Base-by-base conservation (phyloP, 30 jellyfish, hydroid and myxozoan species). In the Chrysaora quinquecirrha region DNA sequence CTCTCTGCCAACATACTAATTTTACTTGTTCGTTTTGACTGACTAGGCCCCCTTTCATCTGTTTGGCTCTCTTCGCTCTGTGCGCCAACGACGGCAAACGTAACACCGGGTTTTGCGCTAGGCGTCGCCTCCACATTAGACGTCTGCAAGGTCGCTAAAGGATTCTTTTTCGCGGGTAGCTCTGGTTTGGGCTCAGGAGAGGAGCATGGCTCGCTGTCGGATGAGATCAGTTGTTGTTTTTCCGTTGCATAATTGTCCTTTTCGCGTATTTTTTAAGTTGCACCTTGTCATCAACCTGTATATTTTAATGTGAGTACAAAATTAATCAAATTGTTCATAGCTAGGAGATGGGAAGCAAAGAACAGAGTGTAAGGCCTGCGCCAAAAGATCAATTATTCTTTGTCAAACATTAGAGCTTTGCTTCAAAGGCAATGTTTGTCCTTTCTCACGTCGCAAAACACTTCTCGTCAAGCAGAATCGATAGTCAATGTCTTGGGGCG, bases 1-100 rank as follows among this genome's bases (percentile, higher is more conserved):
- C 84, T 66, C 50, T 89, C 93, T 21, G 97, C 97, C 23, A 89
- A 65, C 87, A 82, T 73, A 48, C 64, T 84, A n/a, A 84, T 84
- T 43, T 73, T 73, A 32, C 95, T 84, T 14, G 68, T 68, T 20
- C 90, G 65, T 30, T 80, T 80, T 52, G 90, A 47, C 58, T 80
- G 65, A 27, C 29, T 33, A 6, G 65, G 71, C 30, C 46, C 58
- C 16, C 9, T 24, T 11, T 20, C 73, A 58, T 78, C 89, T 19
- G 89, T 64, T 22, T 78, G 81, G 64, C 80, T 78, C 22, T 63
- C 80, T 16, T 73, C 81, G n/a, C 72, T 38, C 16, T 34, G 71
- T 25, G 68, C 76, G 30, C 90, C 90, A 27, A 76, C 56, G 23
- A 80, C 28, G 1, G 61, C 90, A 67, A 80, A 80, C 61, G 71